Percentiles rank a stretch among this genome's conserved stretches.
phyloP scores from a whole-genome alignment of 92 coral and sea anemone genomes.

The Chrysogorgia sp. region DNA sequence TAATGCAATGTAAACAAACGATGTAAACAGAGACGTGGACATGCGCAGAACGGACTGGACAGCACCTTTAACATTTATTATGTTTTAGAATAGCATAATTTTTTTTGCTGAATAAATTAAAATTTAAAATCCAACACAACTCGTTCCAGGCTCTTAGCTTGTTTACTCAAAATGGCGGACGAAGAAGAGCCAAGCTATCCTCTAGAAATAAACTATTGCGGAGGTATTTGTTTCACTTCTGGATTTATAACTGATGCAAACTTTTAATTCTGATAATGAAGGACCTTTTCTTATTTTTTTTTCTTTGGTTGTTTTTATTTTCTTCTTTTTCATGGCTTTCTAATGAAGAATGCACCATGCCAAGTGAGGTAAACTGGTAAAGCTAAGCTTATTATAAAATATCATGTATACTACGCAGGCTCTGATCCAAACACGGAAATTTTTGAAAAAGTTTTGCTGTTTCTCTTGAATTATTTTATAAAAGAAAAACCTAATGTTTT shows the following conservation, averaged over 20 bases:
- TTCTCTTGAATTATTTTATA: too few species aligned
- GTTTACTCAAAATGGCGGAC: slow-evolving; percentile 36
- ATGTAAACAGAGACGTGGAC: too few species aligned
- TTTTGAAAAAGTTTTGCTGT: too few species aligned
- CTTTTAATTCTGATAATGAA: neutral
- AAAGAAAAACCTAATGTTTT: too few species aligned
- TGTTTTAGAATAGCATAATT: neutral
- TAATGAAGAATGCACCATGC: slow-evolving; percentile 61
- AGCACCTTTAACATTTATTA: too few species aligned
- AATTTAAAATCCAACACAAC: neutral
- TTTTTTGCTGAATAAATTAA: neutral
- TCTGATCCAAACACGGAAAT: too few species aligned
- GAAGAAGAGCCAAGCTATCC: slow-evolving; percentile 78
- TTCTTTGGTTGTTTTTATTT: neutral
- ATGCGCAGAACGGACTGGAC: too few species aligned
- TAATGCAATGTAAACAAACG: too few species aligned
- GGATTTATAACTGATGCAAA: neutral
- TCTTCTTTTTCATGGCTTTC: neutral
- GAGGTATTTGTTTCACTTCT: slow-evolving; percentile 63
- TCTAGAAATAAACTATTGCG: slow-evolving; percentile 79
- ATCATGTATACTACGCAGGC: too few species aligned
- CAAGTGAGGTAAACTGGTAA: slow-evolving; percentile 62
- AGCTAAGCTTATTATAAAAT: too few species aligned
- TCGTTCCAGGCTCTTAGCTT: neutral
- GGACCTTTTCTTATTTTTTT: neutral